These are phyloP conservation scores for Zoanthus solanderi DNA, from an alignment of 92 coral and sea anemone genomes.

Conservation along the genomic window DNA sequence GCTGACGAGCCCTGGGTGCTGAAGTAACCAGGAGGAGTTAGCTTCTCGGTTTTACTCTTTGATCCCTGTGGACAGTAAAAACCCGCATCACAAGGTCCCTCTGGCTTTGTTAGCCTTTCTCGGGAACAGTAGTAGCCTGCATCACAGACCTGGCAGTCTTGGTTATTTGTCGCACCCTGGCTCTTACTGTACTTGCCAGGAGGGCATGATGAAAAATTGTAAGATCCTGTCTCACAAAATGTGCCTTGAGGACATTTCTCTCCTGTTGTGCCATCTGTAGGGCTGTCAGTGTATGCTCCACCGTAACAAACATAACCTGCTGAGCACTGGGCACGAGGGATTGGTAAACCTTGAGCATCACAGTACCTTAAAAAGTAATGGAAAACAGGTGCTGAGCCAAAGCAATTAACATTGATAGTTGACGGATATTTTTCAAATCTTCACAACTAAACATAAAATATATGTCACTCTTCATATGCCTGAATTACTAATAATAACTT, in stretches of 20 bases:
- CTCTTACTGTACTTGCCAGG: constrained; percentile 96
- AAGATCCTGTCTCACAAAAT: constrained; percentile 91
- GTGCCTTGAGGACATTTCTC: constrained; percentile 93
- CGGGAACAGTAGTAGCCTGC: constrained; percentile 92
- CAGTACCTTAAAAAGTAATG: constrained; percentile 77
- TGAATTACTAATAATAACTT: too few relatives aligned
- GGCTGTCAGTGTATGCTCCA: constrained; percentile 95
- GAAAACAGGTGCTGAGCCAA: not conserved
- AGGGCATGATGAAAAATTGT: constrained; percentile 87
- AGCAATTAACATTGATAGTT: too few relatives aligned
- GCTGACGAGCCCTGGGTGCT: constrained; percentile 90
- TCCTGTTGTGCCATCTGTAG: constrained; percentile 96
- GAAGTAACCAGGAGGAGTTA: constrained; percentile 88
- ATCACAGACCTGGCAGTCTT: constrained; percentile 90
- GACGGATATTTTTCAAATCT: too few relatives aligned
- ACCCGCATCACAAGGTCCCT: constrained; percentile 94
- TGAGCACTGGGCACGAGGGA: constrained; percentile 94
- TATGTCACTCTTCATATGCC: too few relatives aligned
- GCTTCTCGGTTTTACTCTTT: constrained; percentile 75
- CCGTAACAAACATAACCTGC: constrained; percentile 93
- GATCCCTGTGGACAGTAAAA: constrained; percentile 92
- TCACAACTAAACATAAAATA: too few relatives aligned
- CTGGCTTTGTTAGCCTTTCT: constrained; percentile 84
- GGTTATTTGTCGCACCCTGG: constrained; percentile 95
- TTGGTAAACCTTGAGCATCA: constrained; percentile 95